phyloP scores from a whole-genome alignment of 2,797 vertebrate species.

The Psittacula derbiana region DNA sequence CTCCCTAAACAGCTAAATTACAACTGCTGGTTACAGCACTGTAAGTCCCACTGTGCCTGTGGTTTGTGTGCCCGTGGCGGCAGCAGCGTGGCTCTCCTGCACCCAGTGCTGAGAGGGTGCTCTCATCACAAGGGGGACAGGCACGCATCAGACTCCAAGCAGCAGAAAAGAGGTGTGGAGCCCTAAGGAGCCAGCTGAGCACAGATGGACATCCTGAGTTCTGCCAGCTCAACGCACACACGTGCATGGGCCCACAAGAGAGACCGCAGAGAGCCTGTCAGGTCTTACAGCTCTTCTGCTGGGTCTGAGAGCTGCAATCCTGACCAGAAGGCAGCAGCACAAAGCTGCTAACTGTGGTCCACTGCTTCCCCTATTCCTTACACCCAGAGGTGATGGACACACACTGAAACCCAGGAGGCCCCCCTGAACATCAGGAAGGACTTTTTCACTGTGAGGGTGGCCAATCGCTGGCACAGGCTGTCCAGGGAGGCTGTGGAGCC shows the following conservation, averaged over 20 bases:
- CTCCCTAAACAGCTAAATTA: neutral
- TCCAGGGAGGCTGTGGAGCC: neutral
- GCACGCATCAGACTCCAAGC: neutral
- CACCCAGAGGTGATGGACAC: neutral
- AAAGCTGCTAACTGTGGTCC: neutral
- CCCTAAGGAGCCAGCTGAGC: neutral
- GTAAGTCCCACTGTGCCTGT: neutral
- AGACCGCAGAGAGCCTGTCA: neutral
- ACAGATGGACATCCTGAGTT: neutral
- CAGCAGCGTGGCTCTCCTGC: neutral
- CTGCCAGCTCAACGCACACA: neutral
- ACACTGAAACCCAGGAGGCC: neutral
- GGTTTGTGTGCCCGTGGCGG: neutral
- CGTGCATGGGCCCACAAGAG: neutral
- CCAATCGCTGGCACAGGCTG: neutral
- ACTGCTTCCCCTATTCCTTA: neutral
- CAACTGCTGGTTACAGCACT: neutral
- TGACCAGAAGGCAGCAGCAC: neutral
- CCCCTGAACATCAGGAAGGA: neutral
- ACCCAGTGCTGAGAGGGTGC: neutral
- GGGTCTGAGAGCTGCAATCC: neutral
- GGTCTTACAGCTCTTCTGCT: neutral
- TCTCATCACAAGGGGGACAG: rapidly evolving
- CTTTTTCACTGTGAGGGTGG: neutral
- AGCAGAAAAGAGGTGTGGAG: neutral